Conservation (phyloP, 1,140 invertebrate genomes). For the Dreissena rostriformis region DNA sequence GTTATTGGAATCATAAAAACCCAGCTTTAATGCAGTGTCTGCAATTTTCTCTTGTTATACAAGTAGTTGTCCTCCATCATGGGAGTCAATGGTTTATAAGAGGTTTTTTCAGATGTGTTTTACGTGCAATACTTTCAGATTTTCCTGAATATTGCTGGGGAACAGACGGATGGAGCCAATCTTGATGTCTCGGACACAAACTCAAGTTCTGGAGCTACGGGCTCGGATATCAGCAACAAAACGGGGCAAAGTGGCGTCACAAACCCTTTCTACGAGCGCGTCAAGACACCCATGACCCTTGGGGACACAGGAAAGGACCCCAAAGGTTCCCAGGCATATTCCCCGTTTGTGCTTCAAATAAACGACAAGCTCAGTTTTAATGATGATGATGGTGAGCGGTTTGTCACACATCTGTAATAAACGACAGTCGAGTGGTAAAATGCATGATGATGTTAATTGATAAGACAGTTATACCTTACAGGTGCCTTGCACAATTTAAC, state of each 20-base stretch:
- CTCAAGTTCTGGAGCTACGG: constrained; percentile 24
- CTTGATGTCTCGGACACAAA: constrained; percentile 37
- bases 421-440: too few relatives aligned
- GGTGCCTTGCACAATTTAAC: too few relatives aligned
- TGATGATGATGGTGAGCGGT: too few relatives aligned
- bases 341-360: constrained; percentile 1
- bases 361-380: constrained; percentile 16
- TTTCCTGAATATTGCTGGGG: constrained; percentile 71
- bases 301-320: background rate
- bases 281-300: background rate
- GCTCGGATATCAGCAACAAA: constrained; percentile 11
- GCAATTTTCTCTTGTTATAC: too few relatives aligned
- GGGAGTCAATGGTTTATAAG: too few relatives aligned
- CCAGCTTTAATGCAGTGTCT: too few relatives aligned
- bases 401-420: too few relatives aligned
- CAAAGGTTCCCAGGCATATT: background rate
- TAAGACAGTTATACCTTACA: too few relatives aligned
- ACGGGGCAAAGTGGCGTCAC: background rate
- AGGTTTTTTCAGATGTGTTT: too few relatives aligned
- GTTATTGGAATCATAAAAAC: too few relatives aligned
- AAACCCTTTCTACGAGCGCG: constrained; percentile 8
- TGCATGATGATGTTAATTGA: too few relatives aligned
- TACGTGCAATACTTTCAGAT: constrained; percentile 59
- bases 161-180: constrained; percentile 68
- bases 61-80: too few relatives aligned